Conservation (phyloP, 1,140 invertebrate genomes). For the Atta colombica region DNA sequence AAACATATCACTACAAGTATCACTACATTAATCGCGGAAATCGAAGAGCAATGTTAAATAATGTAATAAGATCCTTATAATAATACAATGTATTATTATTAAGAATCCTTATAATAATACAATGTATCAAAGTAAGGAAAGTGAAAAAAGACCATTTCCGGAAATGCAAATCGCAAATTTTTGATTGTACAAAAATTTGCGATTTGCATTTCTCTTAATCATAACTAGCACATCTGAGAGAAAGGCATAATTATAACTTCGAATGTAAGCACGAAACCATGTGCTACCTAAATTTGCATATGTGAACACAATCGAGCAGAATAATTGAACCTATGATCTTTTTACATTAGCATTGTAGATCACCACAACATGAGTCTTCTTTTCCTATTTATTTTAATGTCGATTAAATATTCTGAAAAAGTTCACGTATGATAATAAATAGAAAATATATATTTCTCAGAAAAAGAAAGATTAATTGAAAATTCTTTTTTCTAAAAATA, state of each 20-base stretch:
- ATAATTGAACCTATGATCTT: neutral
- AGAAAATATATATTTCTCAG: neutral
- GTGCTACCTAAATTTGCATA: neutral
- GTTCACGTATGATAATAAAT: neutral
- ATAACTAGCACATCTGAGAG: neutral
- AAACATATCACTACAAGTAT: neutral
- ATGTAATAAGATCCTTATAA: neutral
- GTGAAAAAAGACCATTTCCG: neutral
- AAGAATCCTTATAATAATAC: neutral
- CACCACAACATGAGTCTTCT: neutral
- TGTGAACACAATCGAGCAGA: neutral
- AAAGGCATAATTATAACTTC: neutral
- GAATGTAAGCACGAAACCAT: neutral
- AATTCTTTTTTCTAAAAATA: neutral
- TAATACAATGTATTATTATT: too few relatives aligned
- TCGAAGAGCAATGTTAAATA: neutral
- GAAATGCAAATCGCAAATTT: neutral
- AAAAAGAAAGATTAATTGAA: neutral
- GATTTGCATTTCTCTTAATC: neutral
- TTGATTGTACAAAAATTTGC: constrained; percentile 26
- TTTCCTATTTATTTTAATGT: neutral
- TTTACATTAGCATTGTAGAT: neutral
- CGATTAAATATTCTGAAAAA: neutral
- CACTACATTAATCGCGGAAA: neutral
- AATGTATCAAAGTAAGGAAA: neutral